phyloP scores from a whole-genome alignment of 2,113 vertebrate species.

The Tupaia tana region DNA sequence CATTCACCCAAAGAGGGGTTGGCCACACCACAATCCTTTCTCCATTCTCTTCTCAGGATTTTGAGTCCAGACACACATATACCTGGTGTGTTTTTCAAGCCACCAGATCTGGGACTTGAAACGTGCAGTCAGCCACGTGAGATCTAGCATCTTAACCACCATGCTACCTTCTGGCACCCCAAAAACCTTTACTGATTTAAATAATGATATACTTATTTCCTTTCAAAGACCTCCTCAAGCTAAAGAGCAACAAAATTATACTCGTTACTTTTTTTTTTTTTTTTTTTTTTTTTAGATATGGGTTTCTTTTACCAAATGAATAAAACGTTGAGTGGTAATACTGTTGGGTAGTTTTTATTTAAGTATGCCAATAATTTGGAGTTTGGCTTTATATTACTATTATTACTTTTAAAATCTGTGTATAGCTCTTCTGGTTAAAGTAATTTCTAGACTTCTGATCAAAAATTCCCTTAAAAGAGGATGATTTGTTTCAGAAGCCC shows the following conservation, averaged over 20 bases:
- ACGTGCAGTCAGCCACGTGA: too few relatives aligned
- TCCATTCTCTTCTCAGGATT: too few relatives aligned
- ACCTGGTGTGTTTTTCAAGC: too few relatives aligned
- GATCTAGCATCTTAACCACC: too few relatives aligned
- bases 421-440: neutral
- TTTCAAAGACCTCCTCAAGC: neutral
- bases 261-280: neutral
- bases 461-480: neutral
- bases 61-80: too few relatives aligned
- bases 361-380: neutral
- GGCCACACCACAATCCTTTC: too few relatives aligned
- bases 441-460: neutral
- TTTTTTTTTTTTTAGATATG: neutral
- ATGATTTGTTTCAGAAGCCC: conserved; percentile 3
- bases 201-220: neutral
- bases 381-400: neutral
- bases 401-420: neutral
- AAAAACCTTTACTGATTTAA: neutral
- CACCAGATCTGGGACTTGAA: too few relatives aligned
- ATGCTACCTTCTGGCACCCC: too few relatives aligned
- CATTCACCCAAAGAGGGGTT: too few relatives aligned
- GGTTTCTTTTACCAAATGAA: neutral
- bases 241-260: neutral
- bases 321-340: neutral
- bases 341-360: conserved; percentile 30